These are phyloP conservation scores for Maconellicoccus hirsutus DNA, from an alignment of 1,140 invertebrate species.

Conservation along the genomic window DNA sequence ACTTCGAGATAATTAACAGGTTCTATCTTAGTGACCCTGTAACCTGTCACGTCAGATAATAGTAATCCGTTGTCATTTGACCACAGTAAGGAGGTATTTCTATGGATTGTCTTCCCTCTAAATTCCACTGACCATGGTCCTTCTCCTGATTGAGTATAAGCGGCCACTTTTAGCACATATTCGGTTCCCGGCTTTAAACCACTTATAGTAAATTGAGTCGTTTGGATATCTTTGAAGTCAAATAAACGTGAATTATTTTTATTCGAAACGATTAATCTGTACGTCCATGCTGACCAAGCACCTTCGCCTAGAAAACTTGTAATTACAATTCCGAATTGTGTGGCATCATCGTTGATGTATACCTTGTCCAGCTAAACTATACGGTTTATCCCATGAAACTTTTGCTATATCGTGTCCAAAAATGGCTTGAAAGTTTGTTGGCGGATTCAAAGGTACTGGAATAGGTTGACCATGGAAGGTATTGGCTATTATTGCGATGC, in stretches of 20 bases:
- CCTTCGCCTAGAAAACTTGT: conserved; percentile 43
- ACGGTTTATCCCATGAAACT: conserved; percentile 65
- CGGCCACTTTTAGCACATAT: conserved; percentile 65
- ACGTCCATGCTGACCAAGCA: conserved; percentile 75
- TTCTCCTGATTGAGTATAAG: conserved; percentile 61
- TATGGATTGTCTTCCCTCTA: conserved; percentile 49
- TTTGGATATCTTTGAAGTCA: conserved; percentile 42
- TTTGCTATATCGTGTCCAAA: conserved; percentile 59
- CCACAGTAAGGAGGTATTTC: conserved; percentile 47
- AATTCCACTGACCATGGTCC: conserved; percentile 70
- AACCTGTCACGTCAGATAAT: conserved; percentile 59
- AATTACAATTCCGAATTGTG: conserved; percentile 17
- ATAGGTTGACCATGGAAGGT: conserved; percentile 54
- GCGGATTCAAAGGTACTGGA: conserved; percentile 63
- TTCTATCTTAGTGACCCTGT: conserved; percentile 50
- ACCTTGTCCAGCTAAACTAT: conserved; percentile 63
- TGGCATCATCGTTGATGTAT: conserved; percentile 26
- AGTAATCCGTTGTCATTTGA: conserved; percentile 54
- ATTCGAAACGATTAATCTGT: conserved; percentile 61
- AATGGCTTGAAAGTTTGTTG: conserved; percentile 60
- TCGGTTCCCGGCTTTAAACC: conserved; percentile 56
- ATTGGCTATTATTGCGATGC: conserved; percentile 43
- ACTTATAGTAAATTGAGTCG: conserved; percentile 49
- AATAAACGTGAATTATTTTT: conserved; percentile 40
- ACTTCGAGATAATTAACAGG: conserved; percentile 43